Base-by-base conservation (phyloP, 2,888 invertebrate species). In the Biston stratarius region DNA sequence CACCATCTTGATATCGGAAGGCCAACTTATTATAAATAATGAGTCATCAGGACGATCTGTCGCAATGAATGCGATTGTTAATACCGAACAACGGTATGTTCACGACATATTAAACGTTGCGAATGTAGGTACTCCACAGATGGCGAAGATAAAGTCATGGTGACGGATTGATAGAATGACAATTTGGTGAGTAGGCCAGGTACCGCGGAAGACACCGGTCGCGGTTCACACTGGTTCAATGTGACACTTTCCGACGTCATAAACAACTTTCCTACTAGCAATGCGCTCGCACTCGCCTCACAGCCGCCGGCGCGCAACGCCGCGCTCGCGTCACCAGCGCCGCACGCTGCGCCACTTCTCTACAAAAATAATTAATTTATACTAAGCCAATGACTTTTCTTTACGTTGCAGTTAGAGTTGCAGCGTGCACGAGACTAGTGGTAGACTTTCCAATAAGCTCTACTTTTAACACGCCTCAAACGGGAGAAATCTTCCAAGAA, bases 251-350 rank as follows among this genome's bases (percentile, higher is more conserved):
- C 85, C 85, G 85, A 90, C 91, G 91, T 92, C 92, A 92, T 90
- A 89, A 90, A 90, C 91, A 92, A 94, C 94, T 94, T 94, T 94
- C 94, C 92, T 94, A 92, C 86, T 88, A 91, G 94, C 90, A 91
- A 93, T 94, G 92, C 90, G 90, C 88, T 84, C 77, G 80, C 78
- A 74, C 84, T 82, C 15, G 52, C 70, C 51, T 55, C 66, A 69
- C 1, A 24, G 24, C 3, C 24, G 24, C 70, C 15, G 63, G 33
- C 66, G 71, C 74, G 76, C 70, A 44, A 64, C 70, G 48, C 61
- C 40, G 58, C 15, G 64, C 51, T 51, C 34, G 36, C 70, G 53
- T 56, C 67, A 70, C 71, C 72, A 79, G 81, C 80, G 80, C 86
- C 83, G 77, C 84, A 73, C 83, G 85, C 82, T 76, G 87, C 85